Base-by-base conservation (phyloP, 2,113 vertebrate genomes). In the Nycticryphes semicollaris region DNA sequence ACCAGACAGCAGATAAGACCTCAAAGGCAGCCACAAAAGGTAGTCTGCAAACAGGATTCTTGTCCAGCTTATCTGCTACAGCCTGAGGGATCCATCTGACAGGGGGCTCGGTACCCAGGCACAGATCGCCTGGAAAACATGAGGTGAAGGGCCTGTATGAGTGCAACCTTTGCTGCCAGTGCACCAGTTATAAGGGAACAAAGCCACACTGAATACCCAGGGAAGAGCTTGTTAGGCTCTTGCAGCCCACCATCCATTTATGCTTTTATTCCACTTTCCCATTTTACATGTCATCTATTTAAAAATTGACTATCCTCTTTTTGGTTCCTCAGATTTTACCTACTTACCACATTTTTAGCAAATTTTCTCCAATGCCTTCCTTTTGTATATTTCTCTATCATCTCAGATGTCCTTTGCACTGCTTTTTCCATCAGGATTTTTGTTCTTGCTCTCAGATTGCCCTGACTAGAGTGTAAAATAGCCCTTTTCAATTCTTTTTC, bases 381-480 rank as follows among this genome's bases (percentile, higher is more conserved):
- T 72, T 57, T 72, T 60, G 39, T 59, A 81, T 3, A 27, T 86
- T 86, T 78, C 23, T 75, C 35, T 43, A 15, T 30, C 53, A 15
- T 30, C 53, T 59, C 37, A 82, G 27, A 64, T 18, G 30, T 72
- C 56, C 35, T 84, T 84, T 78, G 43, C n/a, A 56, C 27, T 87
- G 51, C 8, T 84, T 84, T 92, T 92, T 74, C 30, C 51, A 77
- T 80, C 15, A 62, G 9, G 9, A 68, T 45, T 91, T 86, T 53
- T 74, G 59, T 50, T 89, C 83, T 59, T 94, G 28, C 27, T 74
- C 53, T 92, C 80, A 82, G 10, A 23, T 92, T 78, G 37, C 73
- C 75, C 43, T 51, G 51, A 35, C 18, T 7, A 78, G 39, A 31
- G 12, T 87, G 43, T 84, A 59, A 94, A 95, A 77, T 41, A 88